A percentile compares a stretch with the other conserved stretches of the same genome.
phyloP scores from a whole-genome alignment of 1,140 invertebrate species.

The Drosophila sechellia region DNA sequence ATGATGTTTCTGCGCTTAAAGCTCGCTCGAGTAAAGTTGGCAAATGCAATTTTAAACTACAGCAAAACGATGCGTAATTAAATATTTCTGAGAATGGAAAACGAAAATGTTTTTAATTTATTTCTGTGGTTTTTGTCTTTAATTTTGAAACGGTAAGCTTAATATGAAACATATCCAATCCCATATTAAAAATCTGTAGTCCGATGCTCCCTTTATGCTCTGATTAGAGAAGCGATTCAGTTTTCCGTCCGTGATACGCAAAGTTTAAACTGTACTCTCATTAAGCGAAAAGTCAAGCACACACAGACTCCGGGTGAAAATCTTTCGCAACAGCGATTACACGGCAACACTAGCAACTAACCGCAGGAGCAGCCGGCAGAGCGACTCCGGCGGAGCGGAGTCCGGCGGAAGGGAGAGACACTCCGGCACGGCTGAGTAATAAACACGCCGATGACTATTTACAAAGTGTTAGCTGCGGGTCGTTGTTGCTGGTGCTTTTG shows the following conservation, averaged over 20 bases:
- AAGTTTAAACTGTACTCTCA: conserved; percentile 55
- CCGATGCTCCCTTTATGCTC: not conserved
- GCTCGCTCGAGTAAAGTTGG: not conserved
- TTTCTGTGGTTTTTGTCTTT: not conserved
- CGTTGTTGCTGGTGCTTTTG: conserved; percentile 9
- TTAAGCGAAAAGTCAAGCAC: conserved; percentile 46
- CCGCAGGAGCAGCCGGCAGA: conserved; percentile 34
- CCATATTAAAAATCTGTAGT: too few species aligned
- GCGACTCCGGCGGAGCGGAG: conserved; percentile 10
- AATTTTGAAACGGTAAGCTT: too few species aligned
- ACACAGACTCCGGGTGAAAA: conserved; percentile 9
- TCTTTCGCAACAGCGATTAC: conserved; percentile 51
- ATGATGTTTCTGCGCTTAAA: conserved; percentile 5
- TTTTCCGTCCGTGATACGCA: conserved; percentile 19
- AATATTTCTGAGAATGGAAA: not conserved
- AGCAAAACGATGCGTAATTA: not conserved
- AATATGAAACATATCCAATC: too few species aligned
- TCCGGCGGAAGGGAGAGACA: conserved; percentile 26
- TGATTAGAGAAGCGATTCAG: not conserved
- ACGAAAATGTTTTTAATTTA: not conserved
- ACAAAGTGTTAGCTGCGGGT: conserved; percentile 62
- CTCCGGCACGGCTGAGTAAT: conserved; percentile 60
- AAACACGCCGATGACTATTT: conserved; percentile 69
- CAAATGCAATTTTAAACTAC: not conserved
- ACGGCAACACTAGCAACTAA: conserved; percentile 42